A percentile compares a stretch with the other conserved stretches of the same genome.
Conservation (phyloP, 2,113 vertebrate species). For the Hippolais icterina region DNA sequence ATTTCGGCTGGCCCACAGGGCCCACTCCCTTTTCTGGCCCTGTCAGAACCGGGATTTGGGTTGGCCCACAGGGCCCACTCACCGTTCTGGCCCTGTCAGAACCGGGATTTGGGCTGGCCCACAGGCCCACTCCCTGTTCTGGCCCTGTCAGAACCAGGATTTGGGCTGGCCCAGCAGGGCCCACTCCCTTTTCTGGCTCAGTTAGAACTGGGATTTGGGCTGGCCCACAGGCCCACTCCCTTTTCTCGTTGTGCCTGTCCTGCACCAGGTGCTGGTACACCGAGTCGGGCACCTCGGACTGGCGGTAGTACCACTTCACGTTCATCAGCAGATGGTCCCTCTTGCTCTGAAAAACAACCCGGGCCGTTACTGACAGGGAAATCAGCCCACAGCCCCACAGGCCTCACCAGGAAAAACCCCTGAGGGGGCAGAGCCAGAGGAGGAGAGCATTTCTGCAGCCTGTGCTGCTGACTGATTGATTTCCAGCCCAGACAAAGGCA, state of each 20-base stretch:
- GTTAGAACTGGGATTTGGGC: accelerated
- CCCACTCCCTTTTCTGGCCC: too few relatives aligned
- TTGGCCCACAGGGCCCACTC: background rate
- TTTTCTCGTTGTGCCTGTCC: conserved; percentile 98
- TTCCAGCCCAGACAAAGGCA: background rate
- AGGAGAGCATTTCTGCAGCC: background rate
- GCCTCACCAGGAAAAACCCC: background rate
- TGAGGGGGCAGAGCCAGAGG: background rate
- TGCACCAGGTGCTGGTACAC: conserved; percentile 99
- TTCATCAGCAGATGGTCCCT: conserved; percentile 99
- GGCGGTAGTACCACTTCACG: conserved; percentile 99
- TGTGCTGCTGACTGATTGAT: accelerated
- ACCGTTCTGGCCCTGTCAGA: too few relatives aligned
- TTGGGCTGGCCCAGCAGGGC: too few relatives aligned
- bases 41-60: accelerated
- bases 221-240: conserved; percentile 68
- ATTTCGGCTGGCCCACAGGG: too few relatives aligned
- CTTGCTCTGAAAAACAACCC: conserved; percentile 90
- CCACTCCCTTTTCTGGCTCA: too few relatives aligned
- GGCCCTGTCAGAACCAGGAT: too few relatives aligned
- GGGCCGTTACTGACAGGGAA: conserved; percentile 49
- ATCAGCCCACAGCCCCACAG: background rate
- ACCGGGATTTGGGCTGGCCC: background rate
- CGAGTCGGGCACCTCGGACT: conserved; percentile 98
- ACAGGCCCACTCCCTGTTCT: too few relatives aligned